Evolutionary conservation across 2,888 invertebrate species (phyloP).

Genomic region (Pyrgus malvae): DNA sequence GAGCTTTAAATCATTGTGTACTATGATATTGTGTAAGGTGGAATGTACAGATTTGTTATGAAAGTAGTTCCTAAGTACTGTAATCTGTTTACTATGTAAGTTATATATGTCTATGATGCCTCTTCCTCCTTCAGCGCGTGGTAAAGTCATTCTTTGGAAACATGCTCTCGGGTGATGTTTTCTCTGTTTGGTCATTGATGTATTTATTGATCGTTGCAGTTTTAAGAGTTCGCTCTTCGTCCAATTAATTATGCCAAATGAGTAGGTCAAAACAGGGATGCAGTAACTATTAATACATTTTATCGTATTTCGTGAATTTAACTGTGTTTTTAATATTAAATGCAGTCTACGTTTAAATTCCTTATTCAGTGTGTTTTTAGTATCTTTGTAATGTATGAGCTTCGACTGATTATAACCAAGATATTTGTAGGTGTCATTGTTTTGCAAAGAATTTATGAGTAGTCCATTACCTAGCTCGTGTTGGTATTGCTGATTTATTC

Average conservation of each 20-base stretch:
- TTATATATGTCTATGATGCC: slow-evolving; percentile 34
- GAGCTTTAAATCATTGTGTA: slow-evolving; percentile 6
- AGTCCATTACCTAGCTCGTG: too few relatives aligned
- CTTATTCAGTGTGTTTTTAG: background rate
- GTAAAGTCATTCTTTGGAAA: slow-evolving; percentile 30
- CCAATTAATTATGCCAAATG: slow-evolving; percentile 36
- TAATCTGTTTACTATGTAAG: slow-evolving; percentile 33
- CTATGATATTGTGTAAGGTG: slow-evolving; percentile 11
- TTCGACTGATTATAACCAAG: background rate
- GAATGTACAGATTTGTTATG: slow-evolving; percentile 7
- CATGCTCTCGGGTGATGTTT: slow-evolving; percentile 36
- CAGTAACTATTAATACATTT: too few relatives aligned
- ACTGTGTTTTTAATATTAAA: slow-evolving; percentile 19
- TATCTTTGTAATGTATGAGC: background rate
- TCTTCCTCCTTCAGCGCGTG: slow-evolving; percentile 31
- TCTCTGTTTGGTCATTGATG: slow-evolving; percentile 27
- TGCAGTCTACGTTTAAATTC: background rate
- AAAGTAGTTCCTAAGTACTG: slow-evolving; percentile 30
- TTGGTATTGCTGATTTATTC: background rate
- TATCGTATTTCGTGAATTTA: slow-evolving; percentile 27
- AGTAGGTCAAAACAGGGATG: too few relatives aligned
- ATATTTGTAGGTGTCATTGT: background rate
- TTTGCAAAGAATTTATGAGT: too few relatives aligned
- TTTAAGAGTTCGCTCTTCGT: slow-evolving; percentile 28
- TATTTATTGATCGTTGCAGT: slow-evolving; percentile 30